Evolutionary conservation across 2,888 invertebrate genomes (phyloP).

Genomic region (Agrochola macilenta): DNA sequence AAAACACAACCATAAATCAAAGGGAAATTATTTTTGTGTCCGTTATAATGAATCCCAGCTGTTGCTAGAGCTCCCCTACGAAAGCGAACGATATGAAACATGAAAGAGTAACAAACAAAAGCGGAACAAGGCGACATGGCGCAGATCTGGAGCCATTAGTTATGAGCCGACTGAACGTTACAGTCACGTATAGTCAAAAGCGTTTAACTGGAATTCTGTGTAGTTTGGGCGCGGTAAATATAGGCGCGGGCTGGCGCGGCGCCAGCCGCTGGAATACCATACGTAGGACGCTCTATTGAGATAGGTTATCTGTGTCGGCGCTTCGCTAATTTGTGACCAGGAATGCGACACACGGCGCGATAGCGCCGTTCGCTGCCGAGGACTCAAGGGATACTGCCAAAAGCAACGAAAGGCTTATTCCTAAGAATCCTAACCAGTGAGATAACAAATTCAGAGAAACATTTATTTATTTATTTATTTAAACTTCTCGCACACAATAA

Average conservation of each 20-base stretch:
- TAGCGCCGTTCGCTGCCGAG: not conserved
- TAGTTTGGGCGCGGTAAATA: constrained; percentile 60
- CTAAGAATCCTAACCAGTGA: not conserved
- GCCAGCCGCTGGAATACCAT: constrained; percentile 68
- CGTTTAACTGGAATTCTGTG: constrained; percentile 52
- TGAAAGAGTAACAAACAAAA: constrained; percentile 27
- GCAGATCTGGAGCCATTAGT: constrained; percentile 18
- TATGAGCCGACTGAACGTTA: constrained; percentile 36
- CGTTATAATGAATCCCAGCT: constrained; percentile 19
- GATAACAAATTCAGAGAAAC: not conserved
- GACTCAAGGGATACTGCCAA: constrained; percentile 8
- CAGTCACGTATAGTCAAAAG: constrained; percentile 58
- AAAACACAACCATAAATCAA: constrained; percentile 26
- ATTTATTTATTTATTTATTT: too few species aligned
- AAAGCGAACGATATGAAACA: constrained; percentile 24
- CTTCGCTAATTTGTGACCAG: constrained; percentile 45
- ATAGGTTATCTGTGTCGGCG: constrained; percentile 64
- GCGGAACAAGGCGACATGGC: constrained; percentile 12
- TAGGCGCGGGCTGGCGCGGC: constrained; percentile 62
- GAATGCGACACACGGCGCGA: constrained; percentile 39
- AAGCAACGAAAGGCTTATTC: not conserved
- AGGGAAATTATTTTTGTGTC: not conserved
- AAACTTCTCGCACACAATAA: too few species aligned
- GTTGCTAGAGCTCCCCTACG: constrained; percentile 10
- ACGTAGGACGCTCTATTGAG: constrained; percentile 65